Percentiles rank a stretch among this genome's conserved stretches.
Conservation (phyloP, 2,797 vertebrate species). For the Syndactyla subalaris region DNA sequence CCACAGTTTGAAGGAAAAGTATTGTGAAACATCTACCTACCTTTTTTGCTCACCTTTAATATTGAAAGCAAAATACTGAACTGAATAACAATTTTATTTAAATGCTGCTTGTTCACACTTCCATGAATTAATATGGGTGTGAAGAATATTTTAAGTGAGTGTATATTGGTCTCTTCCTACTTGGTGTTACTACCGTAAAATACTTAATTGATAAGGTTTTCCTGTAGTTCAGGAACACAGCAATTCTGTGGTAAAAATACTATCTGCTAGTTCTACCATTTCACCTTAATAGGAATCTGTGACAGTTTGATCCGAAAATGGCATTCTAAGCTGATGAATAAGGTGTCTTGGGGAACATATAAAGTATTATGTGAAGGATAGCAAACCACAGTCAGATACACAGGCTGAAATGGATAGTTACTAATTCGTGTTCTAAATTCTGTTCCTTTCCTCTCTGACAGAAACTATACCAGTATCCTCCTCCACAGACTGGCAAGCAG, state of each 20-base stretch:
- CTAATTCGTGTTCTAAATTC: not conserved
- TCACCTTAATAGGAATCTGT: not conserved
- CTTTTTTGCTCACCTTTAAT: not conserved
- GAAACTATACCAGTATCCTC: slow-evolving; percentile 98
- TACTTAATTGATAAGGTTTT: not conserved
- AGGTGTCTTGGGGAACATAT: not conserved
- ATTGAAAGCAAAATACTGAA: not conserved
- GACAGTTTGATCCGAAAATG: not conserved
- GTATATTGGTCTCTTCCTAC: not conserved
- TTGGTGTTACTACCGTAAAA: not conserved
- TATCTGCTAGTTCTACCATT: not conserved
- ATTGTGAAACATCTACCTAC: not conserved
- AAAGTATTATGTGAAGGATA: not conserved
- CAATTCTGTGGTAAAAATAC: not conserved
- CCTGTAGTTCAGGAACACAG: not conserved
- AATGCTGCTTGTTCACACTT: not conserved
- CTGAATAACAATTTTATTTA: not conserved
- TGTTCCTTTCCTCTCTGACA: slow-evolving; percentile 69
- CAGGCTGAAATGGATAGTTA: not conserved
- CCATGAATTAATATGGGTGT: not conserved
- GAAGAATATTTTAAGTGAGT: not conserved
- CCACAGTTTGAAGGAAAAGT: not conserved
- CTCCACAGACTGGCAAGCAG: slow-evolving; percentile 99
- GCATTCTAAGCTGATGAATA: not conserved
- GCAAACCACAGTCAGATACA: not conserved